Evolutionary conservation across 2,888 invertebrate genomes (phyloP).

Genomic region (Cerceris rybyensis): DNA sequence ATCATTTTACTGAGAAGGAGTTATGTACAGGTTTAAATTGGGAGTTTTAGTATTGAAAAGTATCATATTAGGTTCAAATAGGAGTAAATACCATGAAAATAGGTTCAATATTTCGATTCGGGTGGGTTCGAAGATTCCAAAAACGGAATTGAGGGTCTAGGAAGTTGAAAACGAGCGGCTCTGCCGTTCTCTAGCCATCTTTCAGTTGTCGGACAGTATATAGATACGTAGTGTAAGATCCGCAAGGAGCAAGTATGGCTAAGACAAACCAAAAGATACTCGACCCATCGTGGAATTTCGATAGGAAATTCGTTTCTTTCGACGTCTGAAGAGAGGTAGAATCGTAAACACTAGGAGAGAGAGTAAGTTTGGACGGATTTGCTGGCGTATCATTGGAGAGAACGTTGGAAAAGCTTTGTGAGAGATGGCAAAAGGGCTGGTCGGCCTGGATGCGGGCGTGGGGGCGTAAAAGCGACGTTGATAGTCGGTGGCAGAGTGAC

Average conservation of each 20-base stretch:
- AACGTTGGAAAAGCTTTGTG: slow-evolving; percentile 25
- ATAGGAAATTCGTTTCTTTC: slow-evolving; percentile 4
- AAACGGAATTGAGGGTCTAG: too few species aligned
- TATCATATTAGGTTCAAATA: too few species aligned
- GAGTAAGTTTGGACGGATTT: slow-evolving; percentile 33
- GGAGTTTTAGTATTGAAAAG: too few species aligned
- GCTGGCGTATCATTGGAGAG: slow-evolving; percentile 39
- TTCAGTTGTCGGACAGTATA: too few species aligned
- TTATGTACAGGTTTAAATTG: too few species aligned
- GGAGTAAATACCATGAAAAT: too few species aligned
- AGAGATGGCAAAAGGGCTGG: neutral
- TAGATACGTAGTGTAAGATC: too few species aligned
- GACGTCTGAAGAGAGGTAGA: slow-evolving; percentile 10
- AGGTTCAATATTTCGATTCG: too few species aligned
- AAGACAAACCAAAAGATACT: neutral
- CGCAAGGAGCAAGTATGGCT: neutral
- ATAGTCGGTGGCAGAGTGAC: slow-evolving; percentile 34
- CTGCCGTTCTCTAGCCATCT: too few species aligned
- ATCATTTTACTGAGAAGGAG: too few species aligned
- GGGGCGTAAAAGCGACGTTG: slow-evolving; percentile 50
- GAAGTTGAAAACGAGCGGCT: too few species aligned
- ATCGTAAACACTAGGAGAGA: slow-evolving; percentile 31
- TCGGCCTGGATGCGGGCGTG: slow-evolving; percentile 20
- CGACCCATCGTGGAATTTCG: neutral
- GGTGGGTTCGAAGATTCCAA: too few species aligned